These are phyloP conservation scores for Ammodytes marinus DNA, from an alignment of 2,113 vertebrate genomes.

Conservation along the genomic window DNA sequence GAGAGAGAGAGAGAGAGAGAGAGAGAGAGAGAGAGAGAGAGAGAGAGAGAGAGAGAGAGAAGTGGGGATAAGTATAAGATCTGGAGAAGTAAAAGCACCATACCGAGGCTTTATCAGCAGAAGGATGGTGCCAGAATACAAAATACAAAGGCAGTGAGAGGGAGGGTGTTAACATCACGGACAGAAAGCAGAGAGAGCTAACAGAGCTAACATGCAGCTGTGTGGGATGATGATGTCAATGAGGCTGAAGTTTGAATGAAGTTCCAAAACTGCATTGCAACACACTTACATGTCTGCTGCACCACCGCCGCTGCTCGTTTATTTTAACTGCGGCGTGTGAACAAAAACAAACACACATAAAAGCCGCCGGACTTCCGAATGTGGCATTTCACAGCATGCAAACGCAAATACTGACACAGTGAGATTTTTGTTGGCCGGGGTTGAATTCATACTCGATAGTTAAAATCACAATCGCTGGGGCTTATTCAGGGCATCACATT, in stretches of 20 bases:
- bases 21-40: not conserved
- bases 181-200: not conserved
- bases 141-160: conserved; percentile 33
- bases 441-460: conserved; percentile 40
- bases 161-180: conserved; percentile 12
- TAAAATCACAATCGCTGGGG: conserved; percentile 31
- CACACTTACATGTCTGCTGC: conserved; percentile 1
- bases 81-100: conserved; percentile 4
- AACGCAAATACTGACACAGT: not conserved
- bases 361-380: not conserved
- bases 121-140: conserved; percentile 23
- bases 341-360: conserved; percentile 16
- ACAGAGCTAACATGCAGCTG: not conserved
- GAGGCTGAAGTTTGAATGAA: not conserved
- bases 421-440: conserved; percentile 1
- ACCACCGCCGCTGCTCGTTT: not conserved
- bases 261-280: conserved; percentile 8
- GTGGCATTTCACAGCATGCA: conserved; percentile 11
- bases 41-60: not conserved
- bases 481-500: conserved; percentile 53
- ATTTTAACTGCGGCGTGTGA: not conserved
- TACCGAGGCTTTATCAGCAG: conserved; percentile 24
- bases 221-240: conserved; percentile 16
- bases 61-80: conserved; percentile 17
- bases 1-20: not conserved